Conservation (phyloP, 2,113 vertebrate genomes). For the Zapornia atra region DNA sequence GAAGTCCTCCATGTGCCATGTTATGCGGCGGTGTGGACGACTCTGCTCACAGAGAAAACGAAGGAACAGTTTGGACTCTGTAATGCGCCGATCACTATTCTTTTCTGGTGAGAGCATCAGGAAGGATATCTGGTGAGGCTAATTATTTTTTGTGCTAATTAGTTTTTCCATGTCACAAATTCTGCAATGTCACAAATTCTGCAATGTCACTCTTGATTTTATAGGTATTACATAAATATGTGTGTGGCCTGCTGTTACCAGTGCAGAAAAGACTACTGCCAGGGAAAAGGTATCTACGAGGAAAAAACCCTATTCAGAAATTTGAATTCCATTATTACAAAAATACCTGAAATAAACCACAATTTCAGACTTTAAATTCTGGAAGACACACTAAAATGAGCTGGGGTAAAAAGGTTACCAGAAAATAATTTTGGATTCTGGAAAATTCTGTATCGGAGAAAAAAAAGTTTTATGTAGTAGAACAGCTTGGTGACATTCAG, state of each 20-base stretch:
- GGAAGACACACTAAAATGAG: too few relatives aligned
- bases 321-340: not conserved
- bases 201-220: not conserved
- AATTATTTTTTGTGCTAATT: not conserved
- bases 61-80: not conserved
- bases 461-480: not conserved
- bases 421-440: not conserved
- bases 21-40: too few relatives aligned
- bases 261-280: not conserved
- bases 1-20: not conserved
- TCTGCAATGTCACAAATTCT: not conserved
- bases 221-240: not conserved
- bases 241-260: not conserved
- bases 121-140: not conserved
- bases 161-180: not conserved
- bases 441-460: not conserved
- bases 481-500: not conserved
- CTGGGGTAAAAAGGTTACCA: not conserved
- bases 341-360: not conserved
- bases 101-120: not conserved
- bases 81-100: not conserved
- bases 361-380: too few relatives aligned
- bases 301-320: not conserved
- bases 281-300: not conserved
- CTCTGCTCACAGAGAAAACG: not conserved